Evolutionary conservation across 2,113 vertebrate species (phyloP).

Genomic region (Nipponia nippon): DNA sequence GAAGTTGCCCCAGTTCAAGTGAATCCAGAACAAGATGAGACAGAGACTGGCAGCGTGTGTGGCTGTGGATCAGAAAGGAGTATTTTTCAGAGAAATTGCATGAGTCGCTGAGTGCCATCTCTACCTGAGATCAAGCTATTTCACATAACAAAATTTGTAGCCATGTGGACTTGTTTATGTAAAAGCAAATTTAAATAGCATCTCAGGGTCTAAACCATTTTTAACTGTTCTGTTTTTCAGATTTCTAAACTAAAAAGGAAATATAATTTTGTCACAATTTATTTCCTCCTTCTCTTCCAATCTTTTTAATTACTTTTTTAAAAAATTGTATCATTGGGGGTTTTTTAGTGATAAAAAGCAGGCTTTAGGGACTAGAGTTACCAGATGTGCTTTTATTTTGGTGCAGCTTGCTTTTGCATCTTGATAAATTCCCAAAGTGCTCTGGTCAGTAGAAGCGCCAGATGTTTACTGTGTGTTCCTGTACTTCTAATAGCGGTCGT

Average conservation of each 20-base stretch:
- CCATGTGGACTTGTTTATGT: not conserved
- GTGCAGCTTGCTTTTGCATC: conserved; percentile 7
- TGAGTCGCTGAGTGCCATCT: not conserved
- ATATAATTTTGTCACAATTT: not conserved
- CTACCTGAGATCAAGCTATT: not conserved
- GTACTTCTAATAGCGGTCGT: not conserved
- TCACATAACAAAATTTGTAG: not conserved
- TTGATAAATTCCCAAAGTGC: conserved; percentile 21
- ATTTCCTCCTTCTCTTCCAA: not conserved
- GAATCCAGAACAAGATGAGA: not conserved
- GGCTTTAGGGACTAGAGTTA: not conserved
- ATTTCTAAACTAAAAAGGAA: not conserved
- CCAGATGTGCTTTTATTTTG: conserved; percentile 53
- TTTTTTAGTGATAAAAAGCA: not conserved
- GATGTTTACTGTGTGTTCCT: conserved; percentile 24
- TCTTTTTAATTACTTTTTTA: not conserved
- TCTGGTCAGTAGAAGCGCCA: conserved; percentile 8
- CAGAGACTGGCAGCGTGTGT: not conserved
- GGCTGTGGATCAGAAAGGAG: not conserved
- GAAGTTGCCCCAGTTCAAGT: not conserved
- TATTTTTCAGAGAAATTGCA: not conserved
- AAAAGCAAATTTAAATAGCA: not conserved
- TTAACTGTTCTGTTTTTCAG: not conserved
- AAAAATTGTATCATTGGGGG: not conserved
- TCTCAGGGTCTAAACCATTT: not conserved